Evolutionary conservation across 1,140 invertebrate genomes (phyloP), one percentile per base, ranked within the genome.

Genomic region (Heliconius congener): DNA sequence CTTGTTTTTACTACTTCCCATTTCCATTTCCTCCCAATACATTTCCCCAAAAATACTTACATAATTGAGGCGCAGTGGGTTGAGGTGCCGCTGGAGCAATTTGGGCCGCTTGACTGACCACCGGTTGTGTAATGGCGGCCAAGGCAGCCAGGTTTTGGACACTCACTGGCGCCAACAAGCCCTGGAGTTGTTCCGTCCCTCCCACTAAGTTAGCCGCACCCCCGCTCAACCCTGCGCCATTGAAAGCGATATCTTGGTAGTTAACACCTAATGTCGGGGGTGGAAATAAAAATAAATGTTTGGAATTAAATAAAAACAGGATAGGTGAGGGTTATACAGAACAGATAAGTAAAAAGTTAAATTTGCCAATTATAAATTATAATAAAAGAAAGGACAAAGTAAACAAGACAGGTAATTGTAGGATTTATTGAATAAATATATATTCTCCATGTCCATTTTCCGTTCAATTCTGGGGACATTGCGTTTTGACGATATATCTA

Each of bases 81-180:
- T 90, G 95, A 8, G 91, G 95, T 77, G 93, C 94, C 73, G 93
- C 92, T 60, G 92, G 95, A 60, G 93, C 94, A 13, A 96, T 95
- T 4, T 95, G 94, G 27, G 96, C 95, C 8, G 96, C 95, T n/a
- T 96, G 95, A 73, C 91, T 88, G 57, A 92, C 90, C 1, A 91
- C 91, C 0, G 95, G 96, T 90, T 96, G 97, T 85, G 97, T 96
- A 96, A 98, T 98, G 16, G 98, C 97, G 50, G 98, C 98, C 83
- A 98, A 95, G 39, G 98, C 98, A 77, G 98, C 98, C 86, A 99
- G 94, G 94, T 98, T 98, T 95, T 98, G 98, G 94, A 98, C 97
- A 82, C 97, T 97, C 95, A 98, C 97, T 34, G 97, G 97, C 83
- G 96, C 96, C 87, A 97, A 91, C 34, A 96, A 86, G 91, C 85